Percentiles rank a stretch among this genome's conserved stretches.
Evolutionary conservation across 35 echinoderm and acorn worm species (phyloP).

Genomic region (Lytechinus pictus): DNA sequence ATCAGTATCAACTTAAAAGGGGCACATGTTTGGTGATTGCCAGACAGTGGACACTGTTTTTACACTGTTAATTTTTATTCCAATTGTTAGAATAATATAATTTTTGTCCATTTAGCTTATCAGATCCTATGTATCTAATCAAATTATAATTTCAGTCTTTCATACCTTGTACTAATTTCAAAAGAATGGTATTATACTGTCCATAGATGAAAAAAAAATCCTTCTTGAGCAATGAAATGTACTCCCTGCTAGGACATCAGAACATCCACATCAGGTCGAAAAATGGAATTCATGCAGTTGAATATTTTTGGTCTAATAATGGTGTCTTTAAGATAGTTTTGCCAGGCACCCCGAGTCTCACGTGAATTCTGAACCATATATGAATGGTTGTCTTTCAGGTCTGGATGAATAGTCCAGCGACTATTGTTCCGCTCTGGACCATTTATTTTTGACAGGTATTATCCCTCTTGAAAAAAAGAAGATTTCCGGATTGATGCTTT

Average conservation of each 20-base stretch:
- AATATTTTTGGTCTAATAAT: neutral
- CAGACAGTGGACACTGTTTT: too few relatives aligned
- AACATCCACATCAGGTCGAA: neutral
- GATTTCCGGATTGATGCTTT: neutral
- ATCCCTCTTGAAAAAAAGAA: neutral
- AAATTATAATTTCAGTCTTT: too few relatives aligned
- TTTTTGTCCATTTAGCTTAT: too few relatives aligned
- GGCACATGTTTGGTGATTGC: too few relatives aligned
- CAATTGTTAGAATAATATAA: too few relatives aligned
- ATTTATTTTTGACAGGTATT: slow-evolving; percentile 12
- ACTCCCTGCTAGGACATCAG: neutral
- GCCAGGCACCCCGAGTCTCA: neutral
- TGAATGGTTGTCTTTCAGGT: neutral
- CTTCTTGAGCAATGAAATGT: neutral
- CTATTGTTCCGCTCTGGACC: neutral
- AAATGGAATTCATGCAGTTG: neutral
- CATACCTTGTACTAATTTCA: too few relatives aligned
- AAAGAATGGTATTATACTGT: too few relatives aligned
- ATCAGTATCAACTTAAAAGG: too few relatives aligned
- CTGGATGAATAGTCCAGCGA: neutral
- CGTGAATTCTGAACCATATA: neutral
- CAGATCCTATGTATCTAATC: too few relatives aligned
- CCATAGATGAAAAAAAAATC: too few relatives aligned
- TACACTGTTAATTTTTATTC: too few relatives aligned
- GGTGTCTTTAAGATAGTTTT: neutral